Percentiles rank a stretch among this genome's conserved stretches.
These are phyloP conservation scores for Scatophagus argus DNA, from an alignment of 2,113 vertebrate species.

Conservation along the genomic window DNA sequence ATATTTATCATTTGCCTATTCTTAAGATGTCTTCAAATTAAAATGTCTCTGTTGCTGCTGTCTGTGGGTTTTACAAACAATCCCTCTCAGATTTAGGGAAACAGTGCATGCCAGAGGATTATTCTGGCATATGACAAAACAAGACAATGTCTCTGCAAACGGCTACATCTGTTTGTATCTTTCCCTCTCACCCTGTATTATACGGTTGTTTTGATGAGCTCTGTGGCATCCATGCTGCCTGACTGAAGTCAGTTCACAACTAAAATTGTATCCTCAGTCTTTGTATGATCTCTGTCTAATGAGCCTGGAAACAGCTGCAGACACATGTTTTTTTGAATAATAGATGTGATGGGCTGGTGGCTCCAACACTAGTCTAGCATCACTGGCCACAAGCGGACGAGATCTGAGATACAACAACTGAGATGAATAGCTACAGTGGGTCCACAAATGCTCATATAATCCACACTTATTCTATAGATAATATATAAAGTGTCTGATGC, in stretches of 20 bases:
- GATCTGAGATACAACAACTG: conserved; percentile 33
- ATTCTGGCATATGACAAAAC: conserved; percentile 13
- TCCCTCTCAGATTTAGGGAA: neutral
- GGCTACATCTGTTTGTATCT: neutral
- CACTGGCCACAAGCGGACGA: conserved; percentile 29
- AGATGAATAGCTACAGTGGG: neutral
- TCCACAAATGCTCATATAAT: conserved; percentile 14
- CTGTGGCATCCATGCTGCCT: neutral
- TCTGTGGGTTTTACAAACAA: neutral
- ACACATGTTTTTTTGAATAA: conserved; percentile 73
- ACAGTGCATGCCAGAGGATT: neutral
- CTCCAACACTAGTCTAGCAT: conserved; percentile 42
- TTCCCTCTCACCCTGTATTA: neutral
- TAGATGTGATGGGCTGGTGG: conserved; percentile 62
- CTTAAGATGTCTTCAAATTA: conserved; percentile 7
- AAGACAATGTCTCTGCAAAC: conserved; percentile 9
- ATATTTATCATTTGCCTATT: neutral
- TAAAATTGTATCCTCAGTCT: conserved; percentile 41
- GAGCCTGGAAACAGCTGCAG: conserved; percentile 59
- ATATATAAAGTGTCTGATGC: conserved; percentile 23
- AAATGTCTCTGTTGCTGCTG: conserved; percentile 24
- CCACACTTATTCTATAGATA: neutral
- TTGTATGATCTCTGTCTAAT: conserved; percentile 53
- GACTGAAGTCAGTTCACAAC: conserved; percentile 31
- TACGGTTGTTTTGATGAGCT: conserved; percentile 1